Percentiles rank a stretch among this genome's conserved stretches.
Evolutionary conservation across 1,140 invertebrate species (phyloP).

Genomic region (Hormaphis cornu): DNA sequence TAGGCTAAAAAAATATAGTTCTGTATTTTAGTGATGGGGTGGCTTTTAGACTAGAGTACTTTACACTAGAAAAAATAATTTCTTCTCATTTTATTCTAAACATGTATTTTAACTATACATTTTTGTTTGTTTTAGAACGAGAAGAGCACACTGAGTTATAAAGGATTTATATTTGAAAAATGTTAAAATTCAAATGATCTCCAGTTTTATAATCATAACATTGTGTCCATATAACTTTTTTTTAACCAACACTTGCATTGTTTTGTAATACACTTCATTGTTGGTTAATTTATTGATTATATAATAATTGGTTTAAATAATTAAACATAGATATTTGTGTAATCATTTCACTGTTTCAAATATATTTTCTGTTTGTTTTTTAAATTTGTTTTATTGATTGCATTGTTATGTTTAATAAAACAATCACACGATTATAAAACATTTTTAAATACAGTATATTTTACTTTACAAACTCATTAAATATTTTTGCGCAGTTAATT

Average conservation of each 20-base stretch:
- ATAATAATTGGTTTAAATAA: neutral
- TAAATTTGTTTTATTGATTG: no score
- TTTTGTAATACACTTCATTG: neutral
- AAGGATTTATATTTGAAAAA: conserved; percentile 18
- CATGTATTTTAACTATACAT: no score
- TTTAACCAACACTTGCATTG: neutral
- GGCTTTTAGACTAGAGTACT: no score
- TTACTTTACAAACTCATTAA: neutral
- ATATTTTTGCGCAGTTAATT: neutral
- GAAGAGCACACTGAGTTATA: conserved; percentile 6
- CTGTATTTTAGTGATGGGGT: no score
- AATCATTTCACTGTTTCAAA: neutral
- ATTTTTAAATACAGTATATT: neutral
- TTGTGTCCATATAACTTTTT: neutral
- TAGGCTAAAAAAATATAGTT: no score
- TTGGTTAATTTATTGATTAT: neutral
- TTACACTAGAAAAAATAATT: no score
- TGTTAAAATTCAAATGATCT: conserved; percentile 19
- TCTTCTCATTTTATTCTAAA: no score
- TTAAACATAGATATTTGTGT: neutral
- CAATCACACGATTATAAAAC: neutral
- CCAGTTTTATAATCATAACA: neutral
- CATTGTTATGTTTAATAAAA: no score
- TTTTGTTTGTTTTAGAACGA: conserved; percentile 5
- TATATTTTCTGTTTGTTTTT: neutral